Percentiles rank a stretch among this genome's conserved stretches.
Conservation (phyloP, 2,888 invertebrate species). For the Germaria angustata region DNA sequence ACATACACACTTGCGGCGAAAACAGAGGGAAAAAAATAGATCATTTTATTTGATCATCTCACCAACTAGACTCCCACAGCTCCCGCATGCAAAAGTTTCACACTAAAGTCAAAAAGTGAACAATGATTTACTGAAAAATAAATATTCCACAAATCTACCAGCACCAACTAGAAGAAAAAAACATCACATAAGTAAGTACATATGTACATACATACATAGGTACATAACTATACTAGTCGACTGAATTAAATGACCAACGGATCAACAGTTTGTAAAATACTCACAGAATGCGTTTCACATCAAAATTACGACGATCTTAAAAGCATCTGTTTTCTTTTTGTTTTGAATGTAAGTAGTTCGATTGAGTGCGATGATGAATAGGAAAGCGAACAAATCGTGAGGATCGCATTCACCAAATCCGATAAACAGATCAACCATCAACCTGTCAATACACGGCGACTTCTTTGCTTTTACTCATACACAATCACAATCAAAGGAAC, state of each 20-base stretch:
- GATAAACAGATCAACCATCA: constrained; percentile 59
- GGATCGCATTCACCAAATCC: constrained; percentile 44
- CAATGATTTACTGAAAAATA: constrained; percentile 60
- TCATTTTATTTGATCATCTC: constrained; percentile 60
- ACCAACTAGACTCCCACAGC: constrained; percentile 62
- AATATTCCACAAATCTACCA: constrained; percentile 26
- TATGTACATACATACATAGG: too few species aligned
- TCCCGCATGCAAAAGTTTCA: constrained; percentile 63
- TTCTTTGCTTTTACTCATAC: too few species aligned
- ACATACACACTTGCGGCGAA: constrained; percentile 51
- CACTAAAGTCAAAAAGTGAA: constrained; percentile 59
- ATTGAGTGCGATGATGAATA: not conserved
- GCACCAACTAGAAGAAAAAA: constrained; percentile 1
- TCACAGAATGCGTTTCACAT: constrained; percentile 53
- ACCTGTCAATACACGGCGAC: constrained; percentile 49
- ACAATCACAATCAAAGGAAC: too few species aligned
- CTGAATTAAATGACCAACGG: constrained; percentile 24
- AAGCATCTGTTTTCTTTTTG: constrained; percentile 4
- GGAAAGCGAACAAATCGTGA: constrained; percentile 33
- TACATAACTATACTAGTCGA: too few species aligned
- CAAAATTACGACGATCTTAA: constrained; percentile 16
- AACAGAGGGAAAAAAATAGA: constrained; percentile 38
- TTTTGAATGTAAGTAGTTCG: not conserved
- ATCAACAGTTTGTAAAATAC: not conserved
- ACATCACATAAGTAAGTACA: too few species aligned